A percentile compares a stretch with the other conserved stretches of the same genome.
Conservation (phyloP, 2,888 invertebrate genomes). For the Leptinotarsa peninsularis region DNA sequence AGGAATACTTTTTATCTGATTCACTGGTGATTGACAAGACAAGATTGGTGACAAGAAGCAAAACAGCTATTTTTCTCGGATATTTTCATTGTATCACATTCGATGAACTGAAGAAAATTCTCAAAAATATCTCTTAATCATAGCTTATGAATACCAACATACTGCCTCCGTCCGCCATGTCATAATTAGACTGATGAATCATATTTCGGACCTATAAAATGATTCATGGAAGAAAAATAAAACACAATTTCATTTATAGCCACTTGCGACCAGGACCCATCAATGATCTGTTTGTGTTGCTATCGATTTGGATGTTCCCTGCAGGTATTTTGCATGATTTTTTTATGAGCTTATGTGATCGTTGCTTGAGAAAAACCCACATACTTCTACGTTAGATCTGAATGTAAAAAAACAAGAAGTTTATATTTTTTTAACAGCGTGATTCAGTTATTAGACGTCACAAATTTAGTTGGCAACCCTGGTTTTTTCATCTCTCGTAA, state of each 20-base stretch:
- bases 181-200: constrained; percentile 43
- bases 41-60: too few species aligned
- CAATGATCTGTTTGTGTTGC: constrained; percentile 23
- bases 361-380: background rate
- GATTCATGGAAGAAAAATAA: constrained; percentile 29
- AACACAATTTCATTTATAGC: constrained; percentile 29
- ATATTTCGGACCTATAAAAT: constrained; percentile 29
- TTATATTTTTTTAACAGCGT: background rate
- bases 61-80: background rate
- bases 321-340: constrained; percentile 1
- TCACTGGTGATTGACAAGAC: too few species aligned
- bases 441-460: too few species aligned
- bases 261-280: constrained; percentile 18
- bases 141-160: constrained; percentile 44
- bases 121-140: background rate
- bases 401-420: background rate
- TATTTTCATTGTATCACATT: background rate
- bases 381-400: background rate
- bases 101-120: constrained; percentile 3
- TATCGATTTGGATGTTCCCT: background rate
- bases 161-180: background rate
- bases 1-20: too few species aligned
- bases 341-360: background rate
- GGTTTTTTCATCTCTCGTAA: background rate
- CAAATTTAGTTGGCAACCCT: constrained; percentile 20